A percentile compares a stretch with the other conserved stretches of the same genome.
phyloP scores from a whole-genome alignment of 1,140 invertebrate species.

The Drosophila mayri region DNA sequence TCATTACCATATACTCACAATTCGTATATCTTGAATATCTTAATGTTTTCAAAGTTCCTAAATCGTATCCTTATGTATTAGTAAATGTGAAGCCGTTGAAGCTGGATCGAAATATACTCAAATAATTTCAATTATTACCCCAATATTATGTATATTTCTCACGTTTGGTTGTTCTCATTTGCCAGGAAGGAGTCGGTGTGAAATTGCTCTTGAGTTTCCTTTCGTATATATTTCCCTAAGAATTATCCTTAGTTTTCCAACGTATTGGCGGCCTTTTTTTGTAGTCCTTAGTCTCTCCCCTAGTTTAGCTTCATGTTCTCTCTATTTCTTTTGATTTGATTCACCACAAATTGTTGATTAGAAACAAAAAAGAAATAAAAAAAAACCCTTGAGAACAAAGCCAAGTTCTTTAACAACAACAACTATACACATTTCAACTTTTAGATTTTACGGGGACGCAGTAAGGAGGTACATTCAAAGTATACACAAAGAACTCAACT shows the following conservation, averaged over 20 bases:
- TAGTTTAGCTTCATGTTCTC: conserved; percentile 43
- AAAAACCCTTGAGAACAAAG: conserved; percentile 17
- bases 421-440: conserved; percentile 74
- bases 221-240: neutral
- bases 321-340: conserved; percentile 19
- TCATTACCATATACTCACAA: conserved; percentile 56
- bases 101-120: conserved; percentile 72
- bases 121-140: conserved; percentile 52
- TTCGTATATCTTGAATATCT: conserved; percentile 72
- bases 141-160: conserved; percentile 33
- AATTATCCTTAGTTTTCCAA: conserved; percentile 5
- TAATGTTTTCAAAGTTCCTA: conserved; percentile 82
- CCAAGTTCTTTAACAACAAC: conserved; percentile 57
- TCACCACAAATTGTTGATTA: conserved; percentile 15
- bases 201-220: conserved; percentile 22
- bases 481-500: conserved; percentile 82
- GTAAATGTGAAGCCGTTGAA: conserved; percentile 79
- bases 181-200: conserved; percentile 9
- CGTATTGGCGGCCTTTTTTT: conserved; percentile 31
- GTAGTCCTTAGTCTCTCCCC: conserved; percentile 34
- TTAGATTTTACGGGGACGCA: conserved; percentile 85
- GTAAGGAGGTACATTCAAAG: conserved; percentile 85
- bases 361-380: conserved; percentile 6
- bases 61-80: conserved; percentile 71
- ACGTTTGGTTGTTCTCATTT: conserved; percentile 44